Base-by-base conservation (phyloP, 2,888 invertebrate genomes). In the Lomographa bimaculata region DNA sequence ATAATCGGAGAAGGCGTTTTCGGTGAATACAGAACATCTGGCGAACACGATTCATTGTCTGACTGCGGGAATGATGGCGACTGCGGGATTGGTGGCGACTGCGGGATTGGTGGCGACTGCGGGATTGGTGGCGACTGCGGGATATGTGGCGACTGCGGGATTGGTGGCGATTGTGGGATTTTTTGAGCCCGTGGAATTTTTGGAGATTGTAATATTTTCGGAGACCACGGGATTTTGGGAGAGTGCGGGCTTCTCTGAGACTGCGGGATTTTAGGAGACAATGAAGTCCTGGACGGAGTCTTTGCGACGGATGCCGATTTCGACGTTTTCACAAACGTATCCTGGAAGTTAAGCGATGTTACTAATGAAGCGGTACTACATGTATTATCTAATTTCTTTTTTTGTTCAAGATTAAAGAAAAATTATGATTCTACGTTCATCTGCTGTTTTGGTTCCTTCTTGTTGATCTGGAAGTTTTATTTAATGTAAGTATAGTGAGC, bases 321-420 rank as follows among this genome's bases (percentile, higher is more conserved):
- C 7, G 21, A 21, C 2, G 16, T 6, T 1, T 3, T 7, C 6
- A 27, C 6, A 26, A 5, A 14, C 2, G 19, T 5, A 7, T 11
- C 18, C 11, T 19, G 25, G 8, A 14, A 29, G 9, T 16, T 16
- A 7, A 17, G 10, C n/a, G 7, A 10, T 16, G 12, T 21, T 1
- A 21, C 21, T n/a, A 14, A 6, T 7, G 18, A 7, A n/a, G n/a
- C 4, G 10, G n/a, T 10, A 19, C 14, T 14, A 14, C 14, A 14
- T 14, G 14, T 2, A 14, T 3, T 14, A 2, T 14, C 14, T 14
- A 1, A n/a, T 27, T 1, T 42, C 12, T 40, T 48, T 19, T 20
- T 6, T 16, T 45, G 32, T 24, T 29, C 9, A 25, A 49, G 44
- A 30, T 32, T 33, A 18, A 32, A 32, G 20, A 49, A 43, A 32